Evolutionary conservation across 2,113 vertebrate species (phyloP), one percentile per base, ranked within the genome.

Genomic region (Oreochromis aureus): DNA sequence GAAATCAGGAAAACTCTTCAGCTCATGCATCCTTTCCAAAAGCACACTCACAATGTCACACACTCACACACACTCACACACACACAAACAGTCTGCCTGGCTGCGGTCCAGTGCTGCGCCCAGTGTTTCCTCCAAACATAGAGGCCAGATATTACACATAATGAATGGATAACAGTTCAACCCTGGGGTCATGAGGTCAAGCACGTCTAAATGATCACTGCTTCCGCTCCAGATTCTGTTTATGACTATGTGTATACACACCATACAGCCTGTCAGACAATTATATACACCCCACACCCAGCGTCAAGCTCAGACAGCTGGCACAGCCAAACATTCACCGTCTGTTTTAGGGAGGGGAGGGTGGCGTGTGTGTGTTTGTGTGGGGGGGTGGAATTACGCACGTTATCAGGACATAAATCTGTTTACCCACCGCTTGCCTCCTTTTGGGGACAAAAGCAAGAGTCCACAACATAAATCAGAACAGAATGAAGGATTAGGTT

Each of bases 201-300:
- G 93, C 91, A 92, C 93, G 92, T 94, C 87, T 92, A 93, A 93
- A 93, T 93, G 92, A 95, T 95, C 90, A 89, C 73, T 44, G 80
- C 89, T 95, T 94, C 94, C 93, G 30, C 90, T 85, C 79, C 81
- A 94, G 59, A 92, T 91, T 89, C 80, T 95, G 95, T 96, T 96
- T 96, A 95, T 94, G 91, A 89, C 80, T 61, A 27, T 81, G 89
- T 93, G 91, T 96, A 94, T 95, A 95, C 93, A 95, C 89, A 91
- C 86, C 80, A 84, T 79, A 87, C 94, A 90, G 91, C 86, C 92
- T 87, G 84, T 89, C 91, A 76, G 90, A 88, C 90, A 89, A 82
- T 87, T 95, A 92, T 95, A 95, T 93, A 96, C 89, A 93, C 87
- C 90, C 91, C 90, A 94, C 92, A 91, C 92, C 91, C 93, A 87